Conservation (phyloP, 2,797 vertebrate species). For the Apogon talboti region DNA sequence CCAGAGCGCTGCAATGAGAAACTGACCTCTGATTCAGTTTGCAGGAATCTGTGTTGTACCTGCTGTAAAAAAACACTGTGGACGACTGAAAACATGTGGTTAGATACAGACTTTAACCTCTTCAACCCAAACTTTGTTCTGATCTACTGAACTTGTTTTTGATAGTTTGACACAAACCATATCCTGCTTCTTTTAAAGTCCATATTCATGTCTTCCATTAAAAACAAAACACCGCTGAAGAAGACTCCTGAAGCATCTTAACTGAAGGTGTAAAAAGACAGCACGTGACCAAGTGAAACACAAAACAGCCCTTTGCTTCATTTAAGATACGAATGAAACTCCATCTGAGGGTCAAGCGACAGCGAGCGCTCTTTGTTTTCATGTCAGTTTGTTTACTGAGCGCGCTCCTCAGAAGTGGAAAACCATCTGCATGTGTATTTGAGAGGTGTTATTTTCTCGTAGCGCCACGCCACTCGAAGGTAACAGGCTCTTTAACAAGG, state of each 20-base stretch:
- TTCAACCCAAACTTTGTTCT: not conserved
- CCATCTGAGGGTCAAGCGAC: slow-evolving; percentile 44
- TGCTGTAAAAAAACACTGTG: slow-evolving; percentile 60
- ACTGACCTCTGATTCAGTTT: slow-evolving; percentile 78
- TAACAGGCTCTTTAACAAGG: slow-evolving; percentile 61
- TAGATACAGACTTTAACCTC: not conserved
- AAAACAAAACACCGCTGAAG: slow-evolving; percentile 28
- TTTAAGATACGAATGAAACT: slow-evolving; percentile 63
- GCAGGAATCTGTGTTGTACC: slow-evolving; percentile 80
- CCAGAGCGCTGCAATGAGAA: slow-evolving; percentile 29
- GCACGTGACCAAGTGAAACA: slow-evolving; percentile 59
- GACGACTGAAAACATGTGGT: slow-evolving; percentile 75
- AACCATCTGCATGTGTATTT: slow-evolving; percentile 64
- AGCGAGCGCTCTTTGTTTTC: slow-evolving; percentile 34
- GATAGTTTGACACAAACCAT: not conserved
- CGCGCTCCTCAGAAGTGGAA: slow-evolving; percentile 52
- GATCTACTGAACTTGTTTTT: too few relatives aligned
- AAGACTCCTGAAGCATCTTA: slow-evolving; percentile 25
- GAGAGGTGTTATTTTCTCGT: slow-evolving; percentile 43
- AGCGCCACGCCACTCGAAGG: slow-evolving; percentile 17
- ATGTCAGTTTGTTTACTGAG: slow-evolving; percentile 45
- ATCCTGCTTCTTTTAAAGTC: slow-evolving; percentile 2
- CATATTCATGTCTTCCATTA: slow-evolving; percentile 4
- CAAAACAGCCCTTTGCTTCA: slow-evolving; percentile 35
- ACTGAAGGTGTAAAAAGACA: slow-evolving; percentile 44